Evolutionary conservation across 2,113 vertebrate species (phyloP).

Genomic region (Carassius auratus): DNA sequence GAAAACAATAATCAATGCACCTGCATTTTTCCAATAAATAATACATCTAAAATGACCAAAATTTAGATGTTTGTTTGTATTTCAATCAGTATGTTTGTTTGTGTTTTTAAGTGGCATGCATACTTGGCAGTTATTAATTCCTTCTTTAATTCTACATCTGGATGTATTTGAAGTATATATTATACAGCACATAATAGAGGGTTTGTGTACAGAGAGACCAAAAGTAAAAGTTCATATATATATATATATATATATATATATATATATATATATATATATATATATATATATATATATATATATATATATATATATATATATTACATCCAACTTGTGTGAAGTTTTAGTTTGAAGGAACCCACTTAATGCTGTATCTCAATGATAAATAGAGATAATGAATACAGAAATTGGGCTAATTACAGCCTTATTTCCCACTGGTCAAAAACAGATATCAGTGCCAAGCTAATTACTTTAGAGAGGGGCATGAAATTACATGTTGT

Average conservation of each 20-base stretch:
- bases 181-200: not conserved
- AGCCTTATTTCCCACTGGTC: slow-evolving; percentile 72
- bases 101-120: not conserved
- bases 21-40: slow-evolving; percentile 7
- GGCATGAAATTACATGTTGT: slow-evolving; percentile 62
- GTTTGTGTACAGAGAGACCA: not conserved
- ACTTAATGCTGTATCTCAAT: slow-evolving; percentile 55
- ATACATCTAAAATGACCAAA: slow-evolving; percentile 1
- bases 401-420: slow-evolving; percentile 75
- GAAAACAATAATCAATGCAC: slow-evolving; percentile 3
- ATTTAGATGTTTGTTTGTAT: not conserved
- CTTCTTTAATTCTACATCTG: not conserved
- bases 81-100: not conserved
- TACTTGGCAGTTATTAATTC: not conserved
- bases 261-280: too few species aligned
- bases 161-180: not conserved
- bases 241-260: too few species aligned
- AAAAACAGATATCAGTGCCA: slow-evolving; percentile 65
- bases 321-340: slow-evolving; percentile 25
- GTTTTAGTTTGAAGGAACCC: slow-evolving; percentile 51
- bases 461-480: slow-evolving; percentile 71
- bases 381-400: slow-evolving; percentile 68
- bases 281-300: too few species aligned
- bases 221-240: not conserved
- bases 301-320: too few species aligned